Evolutionary conservation across 1,140 invertebrate genomes (phyloP).

Genomic region (Dolichoris vasculosae): DNA sequence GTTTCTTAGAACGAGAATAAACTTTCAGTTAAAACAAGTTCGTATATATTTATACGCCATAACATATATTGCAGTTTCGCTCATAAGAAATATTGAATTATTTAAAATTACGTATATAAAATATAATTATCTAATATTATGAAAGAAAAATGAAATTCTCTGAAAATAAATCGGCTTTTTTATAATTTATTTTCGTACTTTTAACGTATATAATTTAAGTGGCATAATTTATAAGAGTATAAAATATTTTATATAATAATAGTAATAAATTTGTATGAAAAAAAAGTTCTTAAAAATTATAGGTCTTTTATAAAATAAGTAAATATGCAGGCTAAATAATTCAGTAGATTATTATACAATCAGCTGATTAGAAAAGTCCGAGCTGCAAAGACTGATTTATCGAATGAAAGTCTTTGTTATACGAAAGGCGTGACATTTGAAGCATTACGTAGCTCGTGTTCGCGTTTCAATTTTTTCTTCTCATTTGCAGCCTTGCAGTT

Average conservation of each 20-base stretch:
- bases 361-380: background rate
- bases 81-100: no score
- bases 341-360: background rate
- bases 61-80: no score
- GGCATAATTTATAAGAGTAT: background rate
- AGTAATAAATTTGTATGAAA: background rate
- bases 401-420: slow-evolving; percentile 1
- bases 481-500: background rate
- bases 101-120: no score
- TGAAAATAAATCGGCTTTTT: no score
- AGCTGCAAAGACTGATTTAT: slow-evolving; percentile 7
- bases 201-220: no score
- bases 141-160: no score
- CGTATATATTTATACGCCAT: no score
- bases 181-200: no score
- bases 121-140: no score
- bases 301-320: background rate
- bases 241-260: background rate
- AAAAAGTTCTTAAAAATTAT: background rate
- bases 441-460: background rate
- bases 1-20: background rate
- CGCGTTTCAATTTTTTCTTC: background rate
- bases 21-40: no score
- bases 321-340: background rate
- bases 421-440: slow-evolving; percentile 15